Evolutionary conservation across 2,797 vertebrate species (phyloP).

Genomic region (Corythornis leucogaster): DNA sequence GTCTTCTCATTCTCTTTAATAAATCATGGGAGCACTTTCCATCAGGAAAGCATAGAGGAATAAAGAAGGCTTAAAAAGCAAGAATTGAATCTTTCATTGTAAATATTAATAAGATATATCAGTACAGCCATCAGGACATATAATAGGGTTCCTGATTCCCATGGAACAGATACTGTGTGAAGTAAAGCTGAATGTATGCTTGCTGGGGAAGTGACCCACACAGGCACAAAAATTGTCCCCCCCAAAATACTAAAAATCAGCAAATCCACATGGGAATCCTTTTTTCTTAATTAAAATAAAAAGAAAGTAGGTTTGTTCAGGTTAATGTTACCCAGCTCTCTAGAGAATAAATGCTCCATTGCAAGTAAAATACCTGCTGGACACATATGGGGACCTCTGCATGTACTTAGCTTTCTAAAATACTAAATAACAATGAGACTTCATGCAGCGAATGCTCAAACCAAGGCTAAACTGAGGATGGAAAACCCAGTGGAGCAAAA

Average conservation of each 20-base stretch:
- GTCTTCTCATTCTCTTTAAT: background rate
- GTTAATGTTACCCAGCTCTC: background rate
- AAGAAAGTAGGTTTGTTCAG: background rate
- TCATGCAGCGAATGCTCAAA: background rate
- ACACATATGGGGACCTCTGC: fast-evolving
- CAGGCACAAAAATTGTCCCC: background rate
- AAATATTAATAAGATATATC: background rate
- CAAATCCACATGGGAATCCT: background rate
- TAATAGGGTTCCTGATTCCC: background rate
- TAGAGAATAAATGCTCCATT: background rate
- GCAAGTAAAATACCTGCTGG: fast-evolving
- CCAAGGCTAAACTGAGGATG: background rate
- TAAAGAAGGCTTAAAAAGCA: background rate
- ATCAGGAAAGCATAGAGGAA: background rate
- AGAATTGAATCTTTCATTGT: background rate
- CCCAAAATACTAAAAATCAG: fast-evolving
- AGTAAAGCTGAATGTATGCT: background rate
- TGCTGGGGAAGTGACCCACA: background rate
- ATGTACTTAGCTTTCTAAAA: background rate
- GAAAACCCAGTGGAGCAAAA: background rate
- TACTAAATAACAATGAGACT: background rate
- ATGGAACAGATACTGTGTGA: fast-evolving
- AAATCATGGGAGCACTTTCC: background rate
- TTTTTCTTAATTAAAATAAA: background rate
- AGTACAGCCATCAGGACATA: background rate